Evolutionary conservation across 2,113 vertebrate genomes (phyloP), one percentile per base, ranked within the genome.

Genomic region (Muntiacus reevesi): DNA sequence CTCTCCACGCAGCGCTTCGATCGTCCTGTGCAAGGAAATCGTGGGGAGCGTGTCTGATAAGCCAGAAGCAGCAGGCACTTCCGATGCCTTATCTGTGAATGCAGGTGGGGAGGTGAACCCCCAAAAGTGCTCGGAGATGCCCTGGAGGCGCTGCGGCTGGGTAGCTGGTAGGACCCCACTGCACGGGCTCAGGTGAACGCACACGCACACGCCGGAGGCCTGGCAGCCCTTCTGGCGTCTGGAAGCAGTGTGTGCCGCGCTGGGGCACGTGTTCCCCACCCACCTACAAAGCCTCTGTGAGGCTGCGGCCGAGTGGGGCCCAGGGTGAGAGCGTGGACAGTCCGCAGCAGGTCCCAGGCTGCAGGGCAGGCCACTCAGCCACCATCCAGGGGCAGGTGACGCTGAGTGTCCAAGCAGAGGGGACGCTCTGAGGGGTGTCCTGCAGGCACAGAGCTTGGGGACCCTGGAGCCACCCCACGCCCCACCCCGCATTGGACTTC

Each of bases 151-250:
- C 19, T 0, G 52, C 0, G 59, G 15, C 33, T 47, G 7, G 16
- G 47, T 12, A 12, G 17, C 1, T 0, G 10, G 47, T 3, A n/a
- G 30, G 47, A 23, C 30, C 23, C 30, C 33, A 19, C 9, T 11
- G 6, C 6, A 6, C 0, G 7, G 2, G 40, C 7, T 6, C 21
- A 23, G 21, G 71, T 12, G 64, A 71, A 71, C 0, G 17, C 9
- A 2, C 3, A 10, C 0, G 0, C 6, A 0, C 7, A 23, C 0
- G 6, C 50, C 15, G 1, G 4, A n/a, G 55, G 12, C 40, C 36
- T 16, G 59, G 54, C 23, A 36, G 43, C 8, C n/a, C 55, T 12
- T 28, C 21, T 85, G 79, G 59, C 40, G 79, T 12, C 8, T 36
- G 86, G 43, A 97, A 55, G 59, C 2, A 1, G 21, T 4, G 3